Conservation (phyloP, 2,888 invertebrate species). For the Athrips mouffetella region DNA sequence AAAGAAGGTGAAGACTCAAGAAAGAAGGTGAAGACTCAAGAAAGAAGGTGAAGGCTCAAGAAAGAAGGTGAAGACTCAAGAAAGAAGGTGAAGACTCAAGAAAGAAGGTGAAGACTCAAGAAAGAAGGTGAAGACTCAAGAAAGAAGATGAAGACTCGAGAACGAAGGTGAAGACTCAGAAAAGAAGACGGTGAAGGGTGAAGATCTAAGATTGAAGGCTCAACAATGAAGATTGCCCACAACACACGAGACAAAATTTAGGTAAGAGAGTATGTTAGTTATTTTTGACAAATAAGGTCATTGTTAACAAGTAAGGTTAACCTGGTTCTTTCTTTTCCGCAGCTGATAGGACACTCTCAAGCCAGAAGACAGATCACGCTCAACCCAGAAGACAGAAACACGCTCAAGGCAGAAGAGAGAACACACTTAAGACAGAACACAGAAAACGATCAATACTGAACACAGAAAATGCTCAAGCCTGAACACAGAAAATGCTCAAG, state of each 20-base stretch:
- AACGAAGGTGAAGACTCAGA: background rate
- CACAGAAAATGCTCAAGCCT: background rate
- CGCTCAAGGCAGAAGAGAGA: too few relatives aligned
- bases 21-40: background rate
- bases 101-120: slow-evolving; percentile 8
- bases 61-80: slow-evolving; percentile 17
- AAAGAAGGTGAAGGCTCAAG: slow-evolving; percentile 1
- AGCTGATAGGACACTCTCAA: background rate
- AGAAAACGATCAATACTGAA: too few relatives aligned
- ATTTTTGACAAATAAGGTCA: background rate
- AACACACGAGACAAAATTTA: background rate
- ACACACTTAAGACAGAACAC: too few relatives aligned
- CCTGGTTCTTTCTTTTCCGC: too few relatives aligned
- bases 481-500: background rate
- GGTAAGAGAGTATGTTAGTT: background rate
- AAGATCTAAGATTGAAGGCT: slow-evolving; percentile 1
- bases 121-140: background rate
- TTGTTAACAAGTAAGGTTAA: too few relatives aligned
- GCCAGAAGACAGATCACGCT: background rate
- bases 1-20: background rate
- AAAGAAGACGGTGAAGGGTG: background rate
- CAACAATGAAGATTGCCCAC: slow-evolving; percentile 7
- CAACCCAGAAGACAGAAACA: background rate
- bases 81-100: slow-evolving; percentile 15
- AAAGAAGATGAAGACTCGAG: background rate